Percentiles rank a stretch among this genome's conserved stretches.
phyloP scores from a whole-genome alignment of 2,888 invertebrate species.

The Orthonevra nobilis region DNA sequence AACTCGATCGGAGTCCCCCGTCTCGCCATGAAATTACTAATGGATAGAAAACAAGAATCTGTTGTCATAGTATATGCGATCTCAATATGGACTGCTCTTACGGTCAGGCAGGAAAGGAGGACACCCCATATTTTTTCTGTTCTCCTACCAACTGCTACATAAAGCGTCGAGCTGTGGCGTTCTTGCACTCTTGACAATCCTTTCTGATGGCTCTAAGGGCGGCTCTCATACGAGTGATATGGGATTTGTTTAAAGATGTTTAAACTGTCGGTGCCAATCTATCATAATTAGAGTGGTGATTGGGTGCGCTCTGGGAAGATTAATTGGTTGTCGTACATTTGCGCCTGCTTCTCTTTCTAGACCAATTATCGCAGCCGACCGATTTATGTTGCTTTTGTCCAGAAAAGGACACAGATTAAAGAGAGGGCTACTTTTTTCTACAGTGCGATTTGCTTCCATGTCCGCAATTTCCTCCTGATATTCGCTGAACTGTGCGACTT shows the following conservation, averaged over 20 bases:
- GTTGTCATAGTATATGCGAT: too few relatives aligned
- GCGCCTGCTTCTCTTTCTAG: background rate
- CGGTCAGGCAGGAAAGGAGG: too few relatives aligned
- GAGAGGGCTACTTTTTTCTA: background rate
- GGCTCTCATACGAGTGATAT: too few relatives aligned
- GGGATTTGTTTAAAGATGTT: constrained; percentile 12
- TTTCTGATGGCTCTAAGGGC: constrained; percentile 4
- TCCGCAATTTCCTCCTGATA: too few relatives aligned
- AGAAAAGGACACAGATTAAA: too few relatives aligned
- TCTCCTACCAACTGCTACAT: too few relatives aligned
- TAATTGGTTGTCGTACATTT: too few relatives aligned
- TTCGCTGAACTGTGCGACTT: too few relatives aligned
- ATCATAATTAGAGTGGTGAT: background rate
- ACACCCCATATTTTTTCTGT: too few relatives aligned
- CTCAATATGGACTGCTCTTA: too few relatives aligned
- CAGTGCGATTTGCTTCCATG: background rate
- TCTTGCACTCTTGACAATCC: background rate
- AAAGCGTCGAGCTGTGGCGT: constrained; percentile 5
- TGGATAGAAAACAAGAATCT: constrained; percentile 44
- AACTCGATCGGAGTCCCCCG: constrained; percentile 42
- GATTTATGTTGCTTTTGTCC: background rate
- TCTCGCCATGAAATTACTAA: constrained; percentile 46
- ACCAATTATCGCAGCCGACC: background rate
- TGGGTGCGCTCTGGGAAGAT: too few relatives aligned
- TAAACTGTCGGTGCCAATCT: background rate